phyloP scores from a whole-genome alignment of 53 echinoderm and acorn worm species.

The Arbacia lixula region DNA sequence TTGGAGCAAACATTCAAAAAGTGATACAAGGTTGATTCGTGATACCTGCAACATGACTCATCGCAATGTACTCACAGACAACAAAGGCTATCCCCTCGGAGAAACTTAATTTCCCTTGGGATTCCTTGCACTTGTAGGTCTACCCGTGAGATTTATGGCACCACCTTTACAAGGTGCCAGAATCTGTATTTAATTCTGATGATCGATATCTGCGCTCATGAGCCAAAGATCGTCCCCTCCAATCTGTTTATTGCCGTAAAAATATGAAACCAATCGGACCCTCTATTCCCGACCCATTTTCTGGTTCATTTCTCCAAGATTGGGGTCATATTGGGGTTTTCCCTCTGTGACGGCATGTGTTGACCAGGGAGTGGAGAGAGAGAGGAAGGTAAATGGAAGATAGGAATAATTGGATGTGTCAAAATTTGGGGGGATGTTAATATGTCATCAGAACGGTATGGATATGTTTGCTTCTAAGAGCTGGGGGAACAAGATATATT shows the following conservation, averaged over 20 bases:
- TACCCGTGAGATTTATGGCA: too few species aligned
- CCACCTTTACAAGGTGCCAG: slow-evolving; percentile 6
- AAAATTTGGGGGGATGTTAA: slow-evolving; percentile 18
- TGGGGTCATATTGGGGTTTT: slow-evolving; percentile 37
- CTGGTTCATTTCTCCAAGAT: slow-evolving; percentile 41
- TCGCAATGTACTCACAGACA: too few species aligned
- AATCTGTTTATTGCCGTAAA: not conserved
- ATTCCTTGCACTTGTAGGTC: too few species aligned
- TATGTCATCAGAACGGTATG: slow-evolving; percentile 5
- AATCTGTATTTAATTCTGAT: slow-evolving; percentile 19
- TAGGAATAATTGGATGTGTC: slow-evolving; percentile 25
- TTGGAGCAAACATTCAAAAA: too few species aligned
- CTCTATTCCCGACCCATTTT: slow-evolving; percentile 38
- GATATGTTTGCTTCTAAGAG: not conserved
- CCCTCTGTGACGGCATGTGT: not conserved
- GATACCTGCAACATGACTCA: too few species aligned
- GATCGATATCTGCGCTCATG: slow-evolving; percentile 1
- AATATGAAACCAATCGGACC: slow-evolving; percentile 19
- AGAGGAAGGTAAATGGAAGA: not conserved
- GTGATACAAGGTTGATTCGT: too few species aligned
- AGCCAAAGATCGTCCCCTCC: slow-evolving; percentile 1
- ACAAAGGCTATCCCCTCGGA: too few species aligned
- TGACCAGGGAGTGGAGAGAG: not conserved
- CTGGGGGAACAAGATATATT: too few species aligned
- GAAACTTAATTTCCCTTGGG: too few species aligned